Base-by-base conservation (phyloP, 2,113 vertebrate species). In the Peromyscus leucopus region DNA sequence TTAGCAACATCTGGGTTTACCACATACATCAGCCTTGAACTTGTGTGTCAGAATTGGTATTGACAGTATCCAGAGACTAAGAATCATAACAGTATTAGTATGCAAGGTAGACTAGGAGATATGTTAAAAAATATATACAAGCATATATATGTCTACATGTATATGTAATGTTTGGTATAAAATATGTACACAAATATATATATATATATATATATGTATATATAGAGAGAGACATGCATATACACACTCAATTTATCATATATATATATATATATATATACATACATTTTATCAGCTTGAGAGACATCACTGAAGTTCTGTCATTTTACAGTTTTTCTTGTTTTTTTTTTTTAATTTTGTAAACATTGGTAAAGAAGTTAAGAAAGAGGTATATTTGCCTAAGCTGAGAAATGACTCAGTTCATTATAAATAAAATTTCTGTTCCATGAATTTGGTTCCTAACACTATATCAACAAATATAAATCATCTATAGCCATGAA, bases 391-490 rank as follows among this genome's bases (percentile, higher is more conserved):
- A 63, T 93, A 17, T 46, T 95, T 98, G 15, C 57, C 61, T 96
- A 13, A 92, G 96, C 5, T 63, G 85, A 97, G 6, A 13, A 93
- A 91, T 91, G 95, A 21, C 0, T 97, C 59, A n/a, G 95, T 90
- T 95, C 97, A 0, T 76, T 92, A 86, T 42, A 72, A 96, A 93
- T 86, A 61, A 6, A 48, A n/a, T 92, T 87, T 96, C 90, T 97
- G 74, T 79, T 36, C 13, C 1, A 55, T 91, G 6, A 94, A 7
- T 55, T 48, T 7, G 85, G 8, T 93, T 98, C 55, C 74, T 91
- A n/a, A 46, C 17, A 76, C 0, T 4, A 19, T 92, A 89, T 2
- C 26, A 36, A 79, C 75, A 97, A 97, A 90, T 71, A 72, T 4
- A 96, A 94, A 94, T 90, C 16, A 1, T 93, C 75, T 83, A 88